Base-by-base conservation (phyloP, 1,140 invertebrate species). In the Leptinotarsa lineolata region DNA sequence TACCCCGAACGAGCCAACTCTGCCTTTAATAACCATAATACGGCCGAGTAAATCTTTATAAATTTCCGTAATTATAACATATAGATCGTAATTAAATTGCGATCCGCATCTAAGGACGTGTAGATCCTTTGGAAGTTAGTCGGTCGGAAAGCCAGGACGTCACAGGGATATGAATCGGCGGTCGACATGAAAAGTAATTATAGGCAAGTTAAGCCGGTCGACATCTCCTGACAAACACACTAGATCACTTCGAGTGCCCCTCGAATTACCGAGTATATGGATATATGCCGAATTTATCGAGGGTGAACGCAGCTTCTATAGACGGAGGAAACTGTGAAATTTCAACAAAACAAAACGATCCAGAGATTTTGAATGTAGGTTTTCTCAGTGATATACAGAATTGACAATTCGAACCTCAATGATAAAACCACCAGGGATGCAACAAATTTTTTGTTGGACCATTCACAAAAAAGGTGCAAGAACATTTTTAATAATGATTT, bases 31-130 rank as follows among this genome's bases (percentile, higher is more conserved):
- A 81, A 81, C 77, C 74, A 76, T 54, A 76, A 80, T 75, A 81
- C 76, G 80, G 76, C 66, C 77, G 77, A 79, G 74, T 81, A 81
- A 83, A 81, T 81, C 82, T 81, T 81, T 82, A 83, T 81, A 83
- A 82, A 83, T 83, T 79, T 77, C 70, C 80, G 76, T 83, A 83
- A 82, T 83, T 81, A 82, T 82, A 81, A 83, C 82, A 79, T 82
- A 82, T 82, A 82, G 80, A 81, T 83, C 79, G 81, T 83, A 83
- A 83, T 83, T 83, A 83, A 82, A 83, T 83, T 79, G 79, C 80
- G 77, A 79, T 82, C 80, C 79, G 80, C 78, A 81, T 79, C 79
- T 77, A 79, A 74, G 80, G 72, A 80, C 79, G 78, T 79, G 76
- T 75, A 79, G 75, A 78, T 72, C 80, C 81, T 83, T 83, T 82